A percentile compares a stretch with the other conserved stretches of the same genome.
Evolutionary conservation across 2,888 invertebrate genomes (phyloP).

Genomic region (Chouioia cunea): DNA sequence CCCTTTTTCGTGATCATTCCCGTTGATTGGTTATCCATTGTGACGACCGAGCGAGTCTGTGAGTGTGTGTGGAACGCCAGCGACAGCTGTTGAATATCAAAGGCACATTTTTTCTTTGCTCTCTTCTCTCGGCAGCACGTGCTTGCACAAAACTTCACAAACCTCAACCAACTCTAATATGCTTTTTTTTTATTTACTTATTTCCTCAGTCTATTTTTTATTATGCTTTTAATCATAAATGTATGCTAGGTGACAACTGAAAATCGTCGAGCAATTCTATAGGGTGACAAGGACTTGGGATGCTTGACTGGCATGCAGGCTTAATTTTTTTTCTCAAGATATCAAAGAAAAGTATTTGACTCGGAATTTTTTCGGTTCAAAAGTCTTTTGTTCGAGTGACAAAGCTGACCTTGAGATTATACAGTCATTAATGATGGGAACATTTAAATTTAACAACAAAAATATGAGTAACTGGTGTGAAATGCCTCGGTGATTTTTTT

Average conservation of each 20-base stretch:
- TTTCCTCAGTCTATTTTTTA: slow-evolving; percentile 31
- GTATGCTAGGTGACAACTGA: slow-evolving; percentile 39
- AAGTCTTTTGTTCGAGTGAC: no score
- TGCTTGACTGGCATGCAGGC: not conserved
- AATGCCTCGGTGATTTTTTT: no score
- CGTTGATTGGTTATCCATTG: slow-evolving; percentile 14
- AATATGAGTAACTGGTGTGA: no score
- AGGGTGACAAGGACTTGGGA: not conserved
- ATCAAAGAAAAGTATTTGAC: not conserved
- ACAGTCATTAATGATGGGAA: no score
- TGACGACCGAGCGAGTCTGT: slow-evolving; percentile 34
- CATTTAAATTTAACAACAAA: no score
- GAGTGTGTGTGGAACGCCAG: slow-evolving; percentile 61
- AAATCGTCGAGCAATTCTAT: slow-evolving; percentile 44
- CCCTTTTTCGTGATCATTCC: slow-evolving; percentile 24
- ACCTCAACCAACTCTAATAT: slow-evolving; percentile 47
- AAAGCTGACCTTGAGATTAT: no score
- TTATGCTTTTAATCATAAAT: slow-evolving; percentile 20
- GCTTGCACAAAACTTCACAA: slow-evolving; percentile 45
- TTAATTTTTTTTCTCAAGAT: not conserved
- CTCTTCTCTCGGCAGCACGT: slow-evolving; percentile 31
- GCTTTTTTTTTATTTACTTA: slow-evolving; percentile 23
- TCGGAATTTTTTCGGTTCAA: no score
- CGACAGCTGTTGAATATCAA: slow-evolving; percentile 67
- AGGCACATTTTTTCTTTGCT: slow-evolving; percentile 58